These are phyloP conservation scores for Rhodophaea formosa DNA, from an alignment of 2,888 invertebrate species.

Conservation along the genomic window DNA sequence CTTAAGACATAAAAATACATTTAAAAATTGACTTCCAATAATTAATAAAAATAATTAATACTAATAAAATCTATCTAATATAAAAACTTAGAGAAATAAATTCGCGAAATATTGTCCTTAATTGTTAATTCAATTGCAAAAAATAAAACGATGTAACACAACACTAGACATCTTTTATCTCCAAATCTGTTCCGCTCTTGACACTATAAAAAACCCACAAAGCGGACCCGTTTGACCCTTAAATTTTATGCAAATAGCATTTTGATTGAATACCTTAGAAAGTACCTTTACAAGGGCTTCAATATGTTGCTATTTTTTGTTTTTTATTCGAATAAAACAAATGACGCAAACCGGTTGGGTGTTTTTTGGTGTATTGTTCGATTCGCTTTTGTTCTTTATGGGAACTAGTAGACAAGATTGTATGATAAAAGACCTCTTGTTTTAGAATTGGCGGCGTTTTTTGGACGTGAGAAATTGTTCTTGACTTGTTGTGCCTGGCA, in stretches of 20 bases:
- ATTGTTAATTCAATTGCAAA: not conserved
- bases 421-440: conserved; percentile 43
- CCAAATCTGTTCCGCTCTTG: conserved; percentile 37
- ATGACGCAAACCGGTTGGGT: conserved; percentile 34
- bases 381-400: conserved; percentile 48
- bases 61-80: too few species aligned
- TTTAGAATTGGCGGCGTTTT: conserved; percentile 30
- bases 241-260: conserved; percentile 52
- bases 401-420: conserved; percentile 47
- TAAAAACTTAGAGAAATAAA: not conserved
- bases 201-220: conserved; percentile 38
- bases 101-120: not conserved
- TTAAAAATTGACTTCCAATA: too few species aligned
- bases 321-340: conserved; percentile 36
- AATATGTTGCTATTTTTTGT: conserved; percentile 44
- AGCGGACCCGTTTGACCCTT: conserved; percentile 46
- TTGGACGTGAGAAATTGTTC: conserved; percentile 37
- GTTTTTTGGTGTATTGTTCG: conserved; percentile 26
- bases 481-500: not conserved
- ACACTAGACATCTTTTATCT: conserved; percentile 37
- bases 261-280: conserved; percentile 35
- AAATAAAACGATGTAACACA: conserved; percentile 31
- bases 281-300: conserved; percentile 48
- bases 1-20: too few species aligned
- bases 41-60: too few species aligned